Evolutionary conservation across 2,888 invertebrate genomes (phyloP).

Genomic region (Leucophora obtusa): DNA sequence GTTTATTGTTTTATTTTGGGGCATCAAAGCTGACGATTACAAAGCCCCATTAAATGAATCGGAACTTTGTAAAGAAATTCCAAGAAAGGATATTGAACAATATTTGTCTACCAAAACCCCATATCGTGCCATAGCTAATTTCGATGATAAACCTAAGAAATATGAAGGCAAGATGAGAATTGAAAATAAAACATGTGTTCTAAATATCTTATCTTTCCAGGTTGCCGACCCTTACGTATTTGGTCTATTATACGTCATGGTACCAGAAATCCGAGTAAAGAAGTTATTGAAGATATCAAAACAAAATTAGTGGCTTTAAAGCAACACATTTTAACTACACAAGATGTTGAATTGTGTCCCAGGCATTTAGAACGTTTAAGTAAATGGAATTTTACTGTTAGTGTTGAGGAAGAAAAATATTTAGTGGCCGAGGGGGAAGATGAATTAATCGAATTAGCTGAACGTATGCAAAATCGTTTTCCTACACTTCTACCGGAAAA

Average conservation of each 20-base stretch:
- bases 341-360: conserved; percentile 80
- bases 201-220: conserved; percentile 74
- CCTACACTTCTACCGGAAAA: conserved; percentile 82
- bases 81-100: conserved; percentile 77
- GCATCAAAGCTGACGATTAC: conserved; percentile 6
- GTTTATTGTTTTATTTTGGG: conserved; percentile 37
- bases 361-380: conserved; percentile 77
- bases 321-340: conserved; percentile 70
- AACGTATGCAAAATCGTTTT: conserved; percentile 86
- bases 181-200: conserved; percentile 19
- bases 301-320: conserved; percentile 79
- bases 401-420: conserved; percentile 81
- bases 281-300: conserved; percentile 81
- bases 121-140: conserved; percentile 85
- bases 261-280: conserved; percentile 84
- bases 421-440: conserved; percentile 87
- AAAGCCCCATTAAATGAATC: neutral
- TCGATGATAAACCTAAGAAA: conserved; percentile 81
- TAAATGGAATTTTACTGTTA: conserved; percentile 82
- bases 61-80: conserved; percentile 36
- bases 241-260: conserved; percentile 90
- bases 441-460: conserved; percentile 86
- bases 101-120: conserved; percentile 86
- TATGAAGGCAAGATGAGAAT: conserved; percentile 81
- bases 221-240: conserved; percentile 83